Percentiles rank a stretch among this genome's conserved stretches.
phyloP scores from a whole-genome alignment of 1,140 invertebrate genomes.

The Bombus waltoni region DNA sequence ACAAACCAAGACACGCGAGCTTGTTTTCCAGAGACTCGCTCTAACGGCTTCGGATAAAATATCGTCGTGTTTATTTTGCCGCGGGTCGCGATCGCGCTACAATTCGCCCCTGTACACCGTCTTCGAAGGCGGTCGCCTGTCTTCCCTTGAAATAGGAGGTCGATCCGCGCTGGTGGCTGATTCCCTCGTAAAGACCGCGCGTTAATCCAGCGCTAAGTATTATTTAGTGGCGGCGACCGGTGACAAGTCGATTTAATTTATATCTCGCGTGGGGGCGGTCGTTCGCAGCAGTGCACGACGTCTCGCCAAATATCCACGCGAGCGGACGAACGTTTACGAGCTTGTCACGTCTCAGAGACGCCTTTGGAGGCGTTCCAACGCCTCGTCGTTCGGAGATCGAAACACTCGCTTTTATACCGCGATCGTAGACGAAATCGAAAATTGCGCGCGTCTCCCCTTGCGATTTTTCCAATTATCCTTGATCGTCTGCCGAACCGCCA shows the following conservation, averaged over 20 bases:
- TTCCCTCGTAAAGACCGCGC: constrained; percentile 49
- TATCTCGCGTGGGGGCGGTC: constrained; percentile 32
- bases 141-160: constrained; percentile 59
- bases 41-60: neutral
- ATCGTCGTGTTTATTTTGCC: constrained; percentile 20
- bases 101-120: constrained; percentile 21
- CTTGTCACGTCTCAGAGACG: constrained; percentile 24
- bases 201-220: constrained; percentile 72
- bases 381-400: constrained; percentile 9
- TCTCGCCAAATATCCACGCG: constrained; percentile 61
- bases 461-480: too few relatives aligned
- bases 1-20: neutral
- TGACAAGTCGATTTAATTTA: constrained; percentile 76
- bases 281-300: constrained; percentile 64
- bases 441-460: neutral
- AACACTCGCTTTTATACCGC: neutral
- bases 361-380: constrained; percentile 72
- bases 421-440: neutral
- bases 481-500: too few relatives aligned
- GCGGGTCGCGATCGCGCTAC: neutral
- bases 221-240: constrained; percentile 69
- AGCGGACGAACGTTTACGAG: constrained; percentile 62
- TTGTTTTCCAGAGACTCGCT: neutral
- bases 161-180: neutral
- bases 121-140: neutral